Base-by-base conservation (phyloP, 2,888 invertebrate species). In the Pheosia gnoma region DNA sequence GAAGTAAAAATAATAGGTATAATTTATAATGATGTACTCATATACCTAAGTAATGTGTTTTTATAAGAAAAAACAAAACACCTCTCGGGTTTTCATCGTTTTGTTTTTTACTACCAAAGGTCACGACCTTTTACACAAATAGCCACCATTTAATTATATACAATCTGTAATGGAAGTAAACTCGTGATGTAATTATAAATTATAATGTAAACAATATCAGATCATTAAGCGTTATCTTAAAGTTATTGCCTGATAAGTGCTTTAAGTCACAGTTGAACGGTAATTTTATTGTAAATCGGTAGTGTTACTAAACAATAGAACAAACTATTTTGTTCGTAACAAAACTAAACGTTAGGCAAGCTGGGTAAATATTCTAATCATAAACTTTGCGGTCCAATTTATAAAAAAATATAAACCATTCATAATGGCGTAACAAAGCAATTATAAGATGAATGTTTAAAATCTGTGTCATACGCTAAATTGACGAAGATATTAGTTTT, bases 221-320 rank as follows among this genome's bases (percentile, higher is more conserved):
- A 67, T 72, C 62, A 63, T 70, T 77, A 66, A 43, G 45, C 58
- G 63, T 67, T 75, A 77, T 75, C 77, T 70, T 65, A 60, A 53
- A 62, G 66, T 65, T 63, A 66, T 63, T 61, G 58, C 63, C 66
- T 43, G 67, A 70, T 74, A 74, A 65, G 63, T 71, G 67, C 75
- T 70, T 65, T 72, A 70, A 68, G 70, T 77, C 61, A 65, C 74
- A 77, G 75, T 75, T 77, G 66, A 66, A 68, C 63, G 63, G 57
- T 56, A 67, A 69, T 74, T 62, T 67, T 66, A 65, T 67, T 70
- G 63, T 59, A 63, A 74, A 71, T 63, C 69, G 36, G 74, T 51
- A 25, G 51, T 51, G 51, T 51, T 47, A 3, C 9, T 8, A 43
- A 43, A 8, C 10, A 9, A 43, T 9, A 43, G 43, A 4, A 47